Evolutionary conservation across 1,140 invertebrate species (phyloP).

Genomic region (Notospermus geniculatus): DNA sequence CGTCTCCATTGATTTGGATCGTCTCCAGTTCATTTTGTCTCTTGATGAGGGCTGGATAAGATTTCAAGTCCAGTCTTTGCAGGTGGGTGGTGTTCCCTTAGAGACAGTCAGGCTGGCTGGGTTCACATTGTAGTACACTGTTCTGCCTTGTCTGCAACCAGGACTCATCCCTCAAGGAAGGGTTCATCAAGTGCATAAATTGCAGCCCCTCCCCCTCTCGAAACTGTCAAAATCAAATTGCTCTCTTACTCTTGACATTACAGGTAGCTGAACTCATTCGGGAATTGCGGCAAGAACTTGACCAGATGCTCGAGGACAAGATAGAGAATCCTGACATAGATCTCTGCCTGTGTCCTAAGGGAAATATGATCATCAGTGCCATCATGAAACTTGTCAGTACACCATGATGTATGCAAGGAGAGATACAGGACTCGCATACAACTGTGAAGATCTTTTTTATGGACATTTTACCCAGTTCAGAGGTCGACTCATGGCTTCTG

Average conservation of each 20-base stretch:
- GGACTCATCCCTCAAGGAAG: too few species aligned
- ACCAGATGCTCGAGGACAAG: constrained; percentile 45
- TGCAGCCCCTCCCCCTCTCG: too few species aligned
- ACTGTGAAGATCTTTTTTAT: too few species aligned
- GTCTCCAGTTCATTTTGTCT: constrained; percentile 71
- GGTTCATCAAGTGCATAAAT: too few species aligned
- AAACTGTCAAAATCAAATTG: too few species aligned
- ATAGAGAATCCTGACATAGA: constrained; percentile 63
- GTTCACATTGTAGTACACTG: too few species aligned
- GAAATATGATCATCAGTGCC: constrained; percentile 75
- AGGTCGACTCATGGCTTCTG: too few species aligned
- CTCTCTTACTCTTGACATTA: constrained; percentile 26
- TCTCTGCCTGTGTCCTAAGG: constrained; percentile 70
- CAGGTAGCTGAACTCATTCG: constrained; percentile 48
- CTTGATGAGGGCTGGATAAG: constrained; percentile 64
- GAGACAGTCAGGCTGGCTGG: too few species aligned
- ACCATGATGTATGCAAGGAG: too few species aligned
- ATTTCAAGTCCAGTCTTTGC: constrained; percentile 38
- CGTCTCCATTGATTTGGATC: constrained; percentile 70
- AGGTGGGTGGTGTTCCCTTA: constrained; percentile 41
- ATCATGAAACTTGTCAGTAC: constrained; percentile 70
- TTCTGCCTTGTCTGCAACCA: too few species aligned
- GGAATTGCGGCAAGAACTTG: constrained; percentile 42
- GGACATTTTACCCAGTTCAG: too few species aligned
- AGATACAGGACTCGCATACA: constrained; percentile 29